A percentile compares a stretch with the other conserved stretches of the same genome.
These are phyloP conservation scores for Vipera latastei DNA, from an alignment of 2,797 vertebrate species.

Conservation along the genomic window DNA sequence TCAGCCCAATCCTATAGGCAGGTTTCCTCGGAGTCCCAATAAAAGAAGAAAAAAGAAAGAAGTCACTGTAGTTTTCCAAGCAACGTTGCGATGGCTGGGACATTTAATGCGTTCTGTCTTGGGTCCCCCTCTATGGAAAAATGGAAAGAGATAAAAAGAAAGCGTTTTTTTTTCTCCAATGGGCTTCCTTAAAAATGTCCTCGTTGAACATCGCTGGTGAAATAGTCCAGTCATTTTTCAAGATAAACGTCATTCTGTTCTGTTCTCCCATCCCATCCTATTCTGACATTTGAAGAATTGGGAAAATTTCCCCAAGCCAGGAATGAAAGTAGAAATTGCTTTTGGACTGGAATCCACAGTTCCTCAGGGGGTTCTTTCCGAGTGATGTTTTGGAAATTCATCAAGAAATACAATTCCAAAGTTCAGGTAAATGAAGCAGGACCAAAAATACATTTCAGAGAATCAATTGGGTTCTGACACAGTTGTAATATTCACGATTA, in stretches of 20 bases:
- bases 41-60: too few species aligned
- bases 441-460: background rate
- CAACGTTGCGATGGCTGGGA: too few species aligned
- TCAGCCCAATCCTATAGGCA: background rate
- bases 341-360: background rate
- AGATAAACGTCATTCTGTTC: background rate
- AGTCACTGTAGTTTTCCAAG: background rate
- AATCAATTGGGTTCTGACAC: background rate
- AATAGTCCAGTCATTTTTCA: background rate
- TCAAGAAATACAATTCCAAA: background rate
- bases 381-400: background rate
- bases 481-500: background rate
- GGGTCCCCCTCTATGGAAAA: background rate
- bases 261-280: background rate
- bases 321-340: background rate
- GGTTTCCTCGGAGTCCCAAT: background rate
- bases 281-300: background rate
- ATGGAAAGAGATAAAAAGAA: background rate
- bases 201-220: background rate
- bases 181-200: background rate
- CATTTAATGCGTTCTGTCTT: background rate
- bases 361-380: background rate
- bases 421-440: background rate
- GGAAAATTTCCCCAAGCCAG: background rate
- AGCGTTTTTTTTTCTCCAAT: background rate